Conservation (phyloP, 2,888 invertebrate genomes). For the Sicus ferrugineus region DNA sequence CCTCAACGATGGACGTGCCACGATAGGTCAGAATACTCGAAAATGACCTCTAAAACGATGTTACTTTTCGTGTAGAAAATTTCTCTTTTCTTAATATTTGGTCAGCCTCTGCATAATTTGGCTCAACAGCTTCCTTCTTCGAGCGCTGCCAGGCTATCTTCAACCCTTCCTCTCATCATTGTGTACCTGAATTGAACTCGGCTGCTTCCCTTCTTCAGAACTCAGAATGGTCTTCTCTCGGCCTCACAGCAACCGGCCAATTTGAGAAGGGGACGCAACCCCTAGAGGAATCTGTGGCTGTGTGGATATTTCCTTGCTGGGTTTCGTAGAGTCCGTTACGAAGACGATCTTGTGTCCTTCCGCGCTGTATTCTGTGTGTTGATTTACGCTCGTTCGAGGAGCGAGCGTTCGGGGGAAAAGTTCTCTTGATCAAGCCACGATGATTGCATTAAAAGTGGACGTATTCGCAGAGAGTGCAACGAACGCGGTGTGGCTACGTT, state of each 20-base stretch:
- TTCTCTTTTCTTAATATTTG: constrained; percentile 32
- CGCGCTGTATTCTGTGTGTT: not conserved
- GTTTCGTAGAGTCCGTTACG: not conserved
- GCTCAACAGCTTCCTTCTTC: not conserved
- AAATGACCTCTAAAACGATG: too few relatives aligned
- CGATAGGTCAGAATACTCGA: not conserved
- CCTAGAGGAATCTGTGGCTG: not conserved
- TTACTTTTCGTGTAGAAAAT: constrained; percentile 37
- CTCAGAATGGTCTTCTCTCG: not conserved
- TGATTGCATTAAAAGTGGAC: not conserved
- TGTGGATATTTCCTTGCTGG: not conserved
- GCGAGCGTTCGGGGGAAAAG: too few relatives aligned
- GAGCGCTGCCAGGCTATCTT: not conserved
- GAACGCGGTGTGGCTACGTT: too few relatives aligned
- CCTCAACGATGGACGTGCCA: not conserved
- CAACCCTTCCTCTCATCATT: not conserved
- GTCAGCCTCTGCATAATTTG: constrained; percentile 10
- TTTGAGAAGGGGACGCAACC: not conserved
- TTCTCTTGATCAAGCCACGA: too few relatives aligned
- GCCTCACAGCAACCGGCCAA: not conserved
- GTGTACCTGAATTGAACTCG: not conserved
- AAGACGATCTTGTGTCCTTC: not conserved
- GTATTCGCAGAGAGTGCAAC: too few relatives aligned
- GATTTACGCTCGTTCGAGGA: too few relatives aligned
- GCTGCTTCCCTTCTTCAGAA: not conserved